Conservation (phyloP, 2,797 vertebrate species). For the Chrysocyon brachyurus region DNA sequence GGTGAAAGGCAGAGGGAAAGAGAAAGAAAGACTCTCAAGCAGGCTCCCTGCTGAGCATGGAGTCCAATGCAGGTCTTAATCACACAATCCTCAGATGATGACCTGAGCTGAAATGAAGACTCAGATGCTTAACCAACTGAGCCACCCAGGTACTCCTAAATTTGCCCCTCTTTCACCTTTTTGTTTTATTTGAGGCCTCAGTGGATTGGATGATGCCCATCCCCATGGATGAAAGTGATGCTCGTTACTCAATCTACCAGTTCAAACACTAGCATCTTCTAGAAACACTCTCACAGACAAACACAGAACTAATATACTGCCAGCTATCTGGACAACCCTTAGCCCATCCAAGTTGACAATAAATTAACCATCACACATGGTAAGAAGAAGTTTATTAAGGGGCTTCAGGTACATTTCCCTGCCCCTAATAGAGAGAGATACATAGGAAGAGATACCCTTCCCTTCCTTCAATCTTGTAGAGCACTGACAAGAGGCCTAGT, state of each 20-base stretch:
- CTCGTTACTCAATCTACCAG: neutral
- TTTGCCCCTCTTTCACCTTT: neutral
- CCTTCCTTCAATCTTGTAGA: neutral
- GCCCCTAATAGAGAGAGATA: neutral
- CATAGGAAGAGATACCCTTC: neutral
- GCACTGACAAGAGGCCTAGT: neutral
- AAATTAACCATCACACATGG: neutral
- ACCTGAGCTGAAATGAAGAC: neutral
- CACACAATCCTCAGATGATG: neutral
- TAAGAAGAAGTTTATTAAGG: neutral
- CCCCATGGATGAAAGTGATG: neutral
- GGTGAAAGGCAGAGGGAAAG: neutral
- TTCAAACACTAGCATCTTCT: neutral
- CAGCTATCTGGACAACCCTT: neutral
- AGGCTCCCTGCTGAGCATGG: neutral
- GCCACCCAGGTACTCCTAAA: neutral
- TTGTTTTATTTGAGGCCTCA: neutral
- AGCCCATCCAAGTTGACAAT: neutral
- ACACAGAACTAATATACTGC: neutral
- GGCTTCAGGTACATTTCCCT: neutral
- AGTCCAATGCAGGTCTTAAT: neutral
- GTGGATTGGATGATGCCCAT: neutral
- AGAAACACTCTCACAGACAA: neutral
- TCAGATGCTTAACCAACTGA: neutral
- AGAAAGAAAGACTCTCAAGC: neutral